Evolutionary conservation across 1,140 invertebrate genomes (phyloP), one percentile per base, ranked within the genome.

Genomic region (Coptotermes formosanus): DNA sequence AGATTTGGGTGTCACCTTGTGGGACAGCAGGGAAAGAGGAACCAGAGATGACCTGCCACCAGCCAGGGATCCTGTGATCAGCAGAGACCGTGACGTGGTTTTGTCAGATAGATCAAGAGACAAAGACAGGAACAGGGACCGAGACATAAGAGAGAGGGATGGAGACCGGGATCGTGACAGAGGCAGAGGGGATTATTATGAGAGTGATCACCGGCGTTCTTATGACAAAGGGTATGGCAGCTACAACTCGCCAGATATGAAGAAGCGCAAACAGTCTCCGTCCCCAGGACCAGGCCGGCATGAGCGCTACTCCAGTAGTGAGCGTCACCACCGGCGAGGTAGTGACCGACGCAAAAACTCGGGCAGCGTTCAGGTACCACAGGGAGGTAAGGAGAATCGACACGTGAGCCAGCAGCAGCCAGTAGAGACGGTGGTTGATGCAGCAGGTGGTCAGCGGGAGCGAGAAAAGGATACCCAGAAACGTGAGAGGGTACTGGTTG

Each of bases 401-500:
- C 83, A 84, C 8, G 19, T 30, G n/a, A 55, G 48, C 8, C 83
- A 84, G 83, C 82, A 83, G 82, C 83, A 84, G 59, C 83, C 83
- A 14, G 83, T 84, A 21, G 83, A 84, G 59, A 64, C 83, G 6
- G 48, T 84, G 83, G 83, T 55, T 1, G 83, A 55, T 30, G 32
- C 83, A 30, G 83, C 25, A 84, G 83, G 59, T 16, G 59, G 83
- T 52, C 48, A 45, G n/a, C 83, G 83, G 45, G 52, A 84, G 25
- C 38, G 59, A 30, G 83, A 84, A 11, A 84, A 84, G 83, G 83
- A 84, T n/a, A 59, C n/a, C 45, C 83, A 84, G 83, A 84, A 84
- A 19, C 12, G 85, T 16, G 85, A 86, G 85, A 23, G 85, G 16
- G 85, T 86, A 9, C 44, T 86, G 85, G 85, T 86, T 69, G 85